Conservation (phyloP, 2,113 vertebrate genomes). For the Telmatochromis brichardi region DNA sequence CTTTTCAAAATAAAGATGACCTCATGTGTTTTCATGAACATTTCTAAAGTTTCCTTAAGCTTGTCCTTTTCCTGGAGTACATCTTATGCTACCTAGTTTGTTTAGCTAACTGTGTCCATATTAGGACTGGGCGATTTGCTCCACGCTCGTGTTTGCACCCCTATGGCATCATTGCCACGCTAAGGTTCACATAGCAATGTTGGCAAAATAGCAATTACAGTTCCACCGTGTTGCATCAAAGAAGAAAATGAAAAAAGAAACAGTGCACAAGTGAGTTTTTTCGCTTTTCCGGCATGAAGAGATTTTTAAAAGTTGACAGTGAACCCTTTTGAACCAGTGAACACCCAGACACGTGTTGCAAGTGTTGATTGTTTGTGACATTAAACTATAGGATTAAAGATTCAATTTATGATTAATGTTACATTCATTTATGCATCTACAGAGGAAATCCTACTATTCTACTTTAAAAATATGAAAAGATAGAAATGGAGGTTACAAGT, state of each 20-base stretch:
- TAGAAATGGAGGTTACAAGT: neutral
- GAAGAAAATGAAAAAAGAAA: neutral
- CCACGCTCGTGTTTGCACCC: neutral
- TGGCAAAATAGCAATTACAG: neutral
- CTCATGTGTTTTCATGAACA: neutral
- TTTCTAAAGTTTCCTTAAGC: neutral
- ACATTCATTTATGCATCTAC: neutral
- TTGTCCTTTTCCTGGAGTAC: neutral
- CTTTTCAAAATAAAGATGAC: neutral
- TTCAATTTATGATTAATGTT: neutral
- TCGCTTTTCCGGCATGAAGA: neutral
- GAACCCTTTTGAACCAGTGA: neutral
- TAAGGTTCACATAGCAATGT: neutral
- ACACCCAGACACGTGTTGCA: neutral
- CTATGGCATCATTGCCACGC: neutral
- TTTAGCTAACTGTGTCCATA: neutral
- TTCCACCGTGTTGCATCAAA: neutral
- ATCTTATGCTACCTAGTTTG: neutral
- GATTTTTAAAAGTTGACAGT: neutral
- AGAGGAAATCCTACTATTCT: neutral
- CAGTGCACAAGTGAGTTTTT: rapidly evolving
- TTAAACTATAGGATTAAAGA: neutral
- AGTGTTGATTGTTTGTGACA: neutral
- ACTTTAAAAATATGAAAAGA: neutral
- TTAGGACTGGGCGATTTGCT: neutral